phyloP scores from a whole-genome alignment of 2,797 vertebrate species.

The Girardinus metallicus region DNA sequence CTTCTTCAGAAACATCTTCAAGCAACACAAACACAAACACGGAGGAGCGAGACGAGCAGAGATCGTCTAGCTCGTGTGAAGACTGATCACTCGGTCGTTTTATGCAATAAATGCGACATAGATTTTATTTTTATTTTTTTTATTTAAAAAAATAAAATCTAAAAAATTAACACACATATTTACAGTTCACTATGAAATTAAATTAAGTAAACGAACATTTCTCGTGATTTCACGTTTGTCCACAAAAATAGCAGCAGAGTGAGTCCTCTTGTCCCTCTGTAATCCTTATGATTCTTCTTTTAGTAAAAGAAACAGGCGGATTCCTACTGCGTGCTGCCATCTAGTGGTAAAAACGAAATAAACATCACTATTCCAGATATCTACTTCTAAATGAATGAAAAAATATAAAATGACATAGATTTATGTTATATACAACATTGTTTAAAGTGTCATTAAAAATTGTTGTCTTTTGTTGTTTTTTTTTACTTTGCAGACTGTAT shows the following conservation, averaged over 20 bases:
- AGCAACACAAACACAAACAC: rapidly evolving
- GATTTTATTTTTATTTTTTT: too few relatives aligned
- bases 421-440: neutral
- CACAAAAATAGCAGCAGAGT: constrained; percentile 15
- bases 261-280: rapidly evolving
- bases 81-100: neutral
- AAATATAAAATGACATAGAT: too few relatives aligned
- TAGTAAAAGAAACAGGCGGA: rapidly evolving
- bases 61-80: neutral
- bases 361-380: neutral
- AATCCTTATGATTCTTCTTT: constrained; percentile 20
- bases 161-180: neutral
- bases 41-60: rapidly evolving
- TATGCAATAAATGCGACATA: neutral
- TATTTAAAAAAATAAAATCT: too few relatives aligned
- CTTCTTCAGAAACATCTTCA: constrained; percentile 36
- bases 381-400: too few relatives aligned
- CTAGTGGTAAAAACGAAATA: neutral
- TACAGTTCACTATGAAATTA: neutral
- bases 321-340: neutral
- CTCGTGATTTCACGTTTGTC: neutral
- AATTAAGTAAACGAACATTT: neutral
- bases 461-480: neutral
- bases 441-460: neutral
- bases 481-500: neutral